Conservation (phyloP, 2,888 invertebrate species). For the Pegoplata infirma region DNA sequence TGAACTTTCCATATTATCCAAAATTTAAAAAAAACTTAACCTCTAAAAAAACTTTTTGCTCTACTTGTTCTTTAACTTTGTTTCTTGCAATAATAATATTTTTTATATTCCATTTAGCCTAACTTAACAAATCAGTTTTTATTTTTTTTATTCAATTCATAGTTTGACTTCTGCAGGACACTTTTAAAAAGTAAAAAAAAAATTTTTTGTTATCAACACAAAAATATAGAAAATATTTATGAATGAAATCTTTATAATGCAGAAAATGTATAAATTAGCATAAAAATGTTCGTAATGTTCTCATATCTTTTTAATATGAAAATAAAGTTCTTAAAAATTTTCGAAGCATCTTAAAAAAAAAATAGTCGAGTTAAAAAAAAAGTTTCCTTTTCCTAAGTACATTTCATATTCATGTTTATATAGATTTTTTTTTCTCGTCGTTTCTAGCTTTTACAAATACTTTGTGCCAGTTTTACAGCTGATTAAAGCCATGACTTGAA, state of each 20-base stretch:
- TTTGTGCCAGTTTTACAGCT: constrained; percentile 52
- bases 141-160: background rate
- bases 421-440: no score
- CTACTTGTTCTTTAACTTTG: no score
- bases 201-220: background rate
- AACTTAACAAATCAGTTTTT: background rate
- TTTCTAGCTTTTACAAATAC: constrained; percentile 8
- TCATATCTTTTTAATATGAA: background rate
- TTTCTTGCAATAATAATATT: no score
- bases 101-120: no score
- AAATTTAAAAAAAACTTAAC: no score
- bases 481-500: constrained; percentile 47
- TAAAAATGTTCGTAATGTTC: background rate
- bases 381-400: constrained; percentile 49
- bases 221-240: background rate
- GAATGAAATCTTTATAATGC: background rate
- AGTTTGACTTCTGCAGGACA: background rate
- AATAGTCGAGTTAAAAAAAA: constrained; percentile 34
- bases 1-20: no score
- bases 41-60: no score
- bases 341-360: constrained; percentile 2
- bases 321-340: background rate
- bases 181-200: no score
- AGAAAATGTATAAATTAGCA: background rate
- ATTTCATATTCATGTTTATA: constrained; percentile 44